Evolutionary conservation across 2,888 invertebrate species (phyloP).

Genomic region (Dermolepida albohirtum): DNA sequence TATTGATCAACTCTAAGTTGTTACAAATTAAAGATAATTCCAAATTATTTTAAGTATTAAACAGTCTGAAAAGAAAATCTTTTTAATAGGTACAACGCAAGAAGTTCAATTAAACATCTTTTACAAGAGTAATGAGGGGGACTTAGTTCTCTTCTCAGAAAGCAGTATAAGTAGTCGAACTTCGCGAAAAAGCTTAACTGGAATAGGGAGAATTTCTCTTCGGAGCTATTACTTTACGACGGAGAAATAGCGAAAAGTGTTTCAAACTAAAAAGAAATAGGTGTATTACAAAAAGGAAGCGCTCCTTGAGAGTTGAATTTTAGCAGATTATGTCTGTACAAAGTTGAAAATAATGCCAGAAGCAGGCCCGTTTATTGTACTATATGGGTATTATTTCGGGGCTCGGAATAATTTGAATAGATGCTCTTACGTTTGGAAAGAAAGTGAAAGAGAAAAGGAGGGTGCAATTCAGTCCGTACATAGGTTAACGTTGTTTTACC

Average conservation of each 20-base stretch:
- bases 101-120: too few species aligned
- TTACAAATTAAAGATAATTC: too few species aligned
- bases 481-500: too few species aligned
- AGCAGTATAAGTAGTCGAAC: background rate
- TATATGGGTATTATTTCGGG: conserved; percentile 17
- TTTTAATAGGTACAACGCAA: too few species aligned
- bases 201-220: background rate
- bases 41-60: too few species aligned
- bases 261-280: conserved; percentile 31
- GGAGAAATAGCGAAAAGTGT: conserved; percentile 28
- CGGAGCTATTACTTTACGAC: conserved; percentile 12
- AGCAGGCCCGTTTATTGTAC: conserved; percentile 25
- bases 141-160: background rate
- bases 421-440: conserved; percentile 1
- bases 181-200: conserved; percentile 11
- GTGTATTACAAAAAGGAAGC: conserved; percentile 22
- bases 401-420: conserved; percentile 17
- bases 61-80: too few species aligned
- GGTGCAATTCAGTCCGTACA: background rate
- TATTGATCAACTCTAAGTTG: too few species aligned
- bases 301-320: conserved; percentile 27
- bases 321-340: conserved; percentile 34
- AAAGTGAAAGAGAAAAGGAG: conserved; percentile 8
- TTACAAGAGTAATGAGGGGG: too few species aligned
- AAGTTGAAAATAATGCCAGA: conserved; percentile 33